A percentile compares a stretch with the other conserved stretches of the same genome.
phyloP scores from a whole-genome alignment of 1,140 invertebrate species.

The Hypothenemus hampei region DNA sequence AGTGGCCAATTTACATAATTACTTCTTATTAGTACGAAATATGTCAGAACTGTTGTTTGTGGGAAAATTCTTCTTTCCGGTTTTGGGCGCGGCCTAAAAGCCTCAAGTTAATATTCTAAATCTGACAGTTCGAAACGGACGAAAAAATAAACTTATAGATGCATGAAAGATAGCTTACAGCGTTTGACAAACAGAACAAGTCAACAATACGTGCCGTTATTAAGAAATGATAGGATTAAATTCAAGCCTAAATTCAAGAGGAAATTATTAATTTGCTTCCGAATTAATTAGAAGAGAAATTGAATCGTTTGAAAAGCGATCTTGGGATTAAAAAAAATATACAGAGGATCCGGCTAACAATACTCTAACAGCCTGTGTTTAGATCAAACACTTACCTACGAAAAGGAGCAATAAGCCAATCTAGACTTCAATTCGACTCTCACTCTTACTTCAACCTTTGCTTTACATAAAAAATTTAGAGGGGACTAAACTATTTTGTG shows the following conservation, averaged over 20 bases:
- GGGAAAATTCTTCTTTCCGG: constrained; percentile 4
- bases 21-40: too few relatives aligned
- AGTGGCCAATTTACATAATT: too few relatives aligned
- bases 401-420: neutral
- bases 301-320: neutral
- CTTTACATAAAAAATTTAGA: too few relatives aligned
- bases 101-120: constrained; percentile 14
- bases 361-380: neutral
- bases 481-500: too few relatives aligned
- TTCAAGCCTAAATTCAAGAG: too few relatives aligned
- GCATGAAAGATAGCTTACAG: constrained; percentile 13
- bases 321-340: neutral
- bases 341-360: neutral
- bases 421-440: too few relatives aligned
- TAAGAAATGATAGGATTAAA: neutral
- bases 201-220: constrained; percentile 15
- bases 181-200: constrained; percentile 11
- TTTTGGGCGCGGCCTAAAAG: constrained; percentile 9
- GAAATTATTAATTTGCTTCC: neutral
- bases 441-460: too few relatives aligned
- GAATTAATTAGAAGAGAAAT: neutral
- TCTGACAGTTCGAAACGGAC: constrained; percentile 6
- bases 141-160: constrained; percentile 14
- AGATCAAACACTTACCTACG: neutral
- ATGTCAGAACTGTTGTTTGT: too few relatives aligned